Conservation (phyloP, 2,797 vertebrate species). For the Gymnoscopelus microlampas region DNA sequence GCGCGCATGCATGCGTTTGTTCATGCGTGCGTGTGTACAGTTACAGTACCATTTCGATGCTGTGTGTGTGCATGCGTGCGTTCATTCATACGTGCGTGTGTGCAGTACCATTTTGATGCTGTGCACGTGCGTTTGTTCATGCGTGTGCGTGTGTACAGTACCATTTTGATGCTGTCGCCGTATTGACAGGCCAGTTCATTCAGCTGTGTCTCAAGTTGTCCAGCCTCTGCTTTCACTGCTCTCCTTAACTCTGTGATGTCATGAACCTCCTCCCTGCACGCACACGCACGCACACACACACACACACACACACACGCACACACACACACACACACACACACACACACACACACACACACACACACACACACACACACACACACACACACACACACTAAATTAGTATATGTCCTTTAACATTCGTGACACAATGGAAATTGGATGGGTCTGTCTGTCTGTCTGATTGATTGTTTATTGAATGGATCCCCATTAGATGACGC, state of each 20-base stretch:
- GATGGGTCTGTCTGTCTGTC: no score
- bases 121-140: no score
- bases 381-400: no score
- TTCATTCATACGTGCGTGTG: no score
- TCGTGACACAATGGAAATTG: no score
- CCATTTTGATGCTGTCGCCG: conserved; percentile 74
- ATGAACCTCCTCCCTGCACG: conserved; percentile 65
- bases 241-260: conserved; percentile 69
- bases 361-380: no score
- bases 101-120: no score
- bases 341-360: neutral
- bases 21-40: no score
- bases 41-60: no score
- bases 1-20: no score
- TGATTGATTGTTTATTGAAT: no score
- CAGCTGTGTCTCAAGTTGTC: conserved; percentile 74
- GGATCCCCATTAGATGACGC: no score
- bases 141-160: conserved; percentile 33
- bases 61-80: neutral
- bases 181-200: conserved; percentile 70
- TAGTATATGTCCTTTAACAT: neutral
- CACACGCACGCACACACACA: conserved; percentile 7
- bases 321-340: neutral
- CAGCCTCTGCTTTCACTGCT: conserved; percentile 74
- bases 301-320: neutral